These are phyloP conservation scores for Mesorhabditis belari DNA, from an alignment of 2,888 invertebrate species.

Conservation along the genomic window DNA sequence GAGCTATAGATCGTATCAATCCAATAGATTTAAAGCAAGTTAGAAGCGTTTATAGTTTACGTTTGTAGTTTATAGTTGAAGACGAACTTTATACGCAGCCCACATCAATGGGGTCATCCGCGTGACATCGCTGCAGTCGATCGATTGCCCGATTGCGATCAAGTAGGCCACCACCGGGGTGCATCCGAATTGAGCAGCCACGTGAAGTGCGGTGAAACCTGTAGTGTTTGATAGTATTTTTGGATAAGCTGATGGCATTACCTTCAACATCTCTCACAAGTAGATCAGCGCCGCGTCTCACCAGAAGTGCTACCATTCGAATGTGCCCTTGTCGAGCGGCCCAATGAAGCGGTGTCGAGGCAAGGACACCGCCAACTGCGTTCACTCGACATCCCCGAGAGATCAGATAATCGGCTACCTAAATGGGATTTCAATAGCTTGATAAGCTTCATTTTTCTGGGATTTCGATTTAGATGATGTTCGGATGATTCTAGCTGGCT, in stretches of 20 bases:
- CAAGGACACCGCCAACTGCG: not conserved
- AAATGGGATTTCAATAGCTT: not conserved
- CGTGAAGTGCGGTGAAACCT: slow-evolving; percentile 82
- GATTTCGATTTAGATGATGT: too few species aligned
- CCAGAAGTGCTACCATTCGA: slow-evolving; percentile 71
- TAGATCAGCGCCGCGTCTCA: slow-evolving; percentile 75
- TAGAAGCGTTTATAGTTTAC: too few species aligned
- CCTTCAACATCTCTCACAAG: not conserved
- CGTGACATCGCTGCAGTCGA: slow-evolving; percentile 79
- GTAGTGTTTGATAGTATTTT: not conserved
- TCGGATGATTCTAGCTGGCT: too few species aligned
- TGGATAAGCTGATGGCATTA: not conserved
- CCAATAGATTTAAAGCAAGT: too few species aligned
- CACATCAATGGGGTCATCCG: slow-evolving; percentile 99
- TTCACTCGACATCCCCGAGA: not conserved
- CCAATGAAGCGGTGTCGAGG: slow-evolving; percentile 83
- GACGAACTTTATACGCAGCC: slow-evolving; percentile 67
- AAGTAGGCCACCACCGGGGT: slow-evolving; percentile 94
- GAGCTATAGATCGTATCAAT: too few species aligned
- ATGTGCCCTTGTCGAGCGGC: slow-evolving; percentile 80
- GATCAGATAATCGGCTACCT: not conserved
- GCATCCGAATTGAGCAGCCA: slow-evolving; percentile 93
- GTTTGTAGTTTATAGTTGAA: not conserved
- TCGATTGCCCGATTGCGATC: slow-evolving; percentile 75
- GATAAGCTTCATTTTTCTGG: not conserved